Conservation (phyloP, 1,140 invertebrate species). For the Aphis craccivora region DNA sequence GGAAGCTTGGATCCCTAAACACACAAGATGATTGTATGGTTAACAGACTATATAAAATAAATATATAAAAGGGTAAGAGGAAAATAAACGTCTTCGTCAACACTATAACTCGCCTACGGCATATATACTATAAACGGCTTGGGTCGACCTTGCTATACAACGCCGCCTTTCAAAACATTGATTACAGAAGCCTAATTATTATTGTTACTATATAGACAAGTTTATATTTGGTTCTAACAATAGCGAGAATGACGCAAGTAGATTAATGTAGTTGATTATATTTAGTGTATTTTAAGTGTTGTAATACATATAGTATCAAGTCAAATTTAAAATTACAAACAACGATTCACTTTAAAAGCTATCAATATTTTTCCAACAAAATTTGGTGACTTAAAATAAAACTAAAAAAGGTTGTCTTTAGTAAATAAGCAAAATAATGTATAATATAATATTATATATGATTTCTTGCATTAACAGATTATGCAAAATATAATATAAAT, state of each 20-base stretch:
- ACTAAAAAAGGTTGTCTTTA: background rate
- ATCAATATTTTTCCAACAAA: background rate
- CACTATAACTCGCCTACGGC: background rate
- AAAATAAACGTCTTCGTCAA: conserved; percentile 17
- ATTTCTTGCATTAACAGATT: background rate
- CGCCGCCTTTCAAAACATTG: background rate
- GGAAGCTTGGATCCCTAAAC: background rate
- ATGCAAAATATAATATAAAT: background rate
- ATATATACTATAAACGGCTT: background rate
- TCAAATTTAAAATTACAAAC: background rate
- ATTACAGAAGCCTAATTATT: conserved; percentile 20
- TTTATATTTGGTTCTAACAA: conserved; percentile 14
- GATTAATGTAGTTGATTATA: background rate
- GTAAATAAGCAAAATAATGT: background rate
- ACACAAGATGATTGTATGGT: background rate
- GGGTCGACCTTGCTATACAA: background rate
- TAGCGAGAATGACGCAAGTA: background rate
- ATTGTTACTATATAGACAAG: background rate
- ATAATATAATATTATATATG: background rate
- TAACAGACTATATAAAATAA: background rate
- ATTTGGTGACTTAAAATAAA: background rate
- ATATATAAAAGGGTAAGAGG: background rate
- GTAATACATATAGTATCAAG: background rate
- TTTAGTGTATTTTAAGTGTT: background rate
- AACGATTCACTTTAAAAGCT: background rate